phyloP scores from a whole-genome alignment of 2,888 invertebrate genomes.

The Amblyjoppa fuscipennis region DNA sequence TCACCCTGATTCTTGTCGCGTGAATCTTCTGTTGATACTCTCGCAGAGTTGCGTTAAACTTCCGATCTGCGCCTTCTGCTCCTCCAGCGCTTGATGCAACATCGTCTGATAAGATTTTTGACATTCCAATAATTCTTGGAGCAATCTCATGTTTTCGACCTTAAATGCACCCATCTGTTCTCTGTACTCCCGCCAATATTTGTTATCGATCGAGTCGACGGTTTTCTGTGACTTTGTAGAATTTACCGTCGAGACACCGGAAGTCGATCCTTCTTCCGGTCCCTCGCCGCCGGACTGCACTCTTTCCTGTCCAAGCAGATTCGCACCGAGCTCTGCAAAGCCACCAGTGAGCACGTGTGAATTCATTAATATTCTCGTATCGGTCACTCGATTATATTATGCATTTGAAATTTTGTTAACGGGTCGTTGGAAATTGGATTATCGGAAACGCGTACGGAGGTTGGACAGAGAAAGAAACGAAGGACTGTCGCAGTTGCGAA shows the following conservation, averaged over 20 bases:
- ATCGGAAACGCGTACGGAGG: neutral
- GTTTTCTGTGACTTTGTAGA: constrained; percentile 88
- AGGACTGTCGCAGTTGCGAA: neutral
- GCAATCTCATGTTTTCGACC: constrained; percentile 87
- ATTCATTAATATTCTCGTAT: constrained; percentile 28
- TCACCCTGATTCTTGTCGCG: constrained; percentile 78
- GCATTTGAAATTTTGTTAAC: neutral
- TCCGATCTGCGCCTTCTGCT: constrained; percentile 89
- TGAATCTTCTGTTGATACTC: constrained; percentile 78
- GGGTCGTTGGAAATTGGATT: neutral
- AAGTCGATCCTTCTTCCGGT: constrained; percentile 87
- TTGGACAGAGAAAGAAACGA: neutral
- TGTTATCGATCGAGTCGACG: constrained; percentile 84
- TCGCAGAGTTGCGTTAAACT: constrained; percentile 86
- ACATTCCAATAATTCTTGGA: constrained; percentile 91
- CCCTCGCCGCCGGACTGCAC: constrained; percentile 84
- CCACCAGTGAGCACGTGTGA: constrained; percentile 9
- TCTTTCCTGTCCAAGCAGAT: constrained; percentile 91
- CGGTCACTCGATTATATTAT: neutral
- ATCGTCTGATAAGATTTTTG: constrained; percentile 91
- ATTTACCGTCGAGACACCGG: constrained; percentile 88
- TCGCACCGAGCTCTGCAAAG: constrained; percentile 92
- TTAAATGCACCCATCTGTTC: constrained; percentile 85
- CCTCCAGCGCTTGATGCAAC: constrained; percentile 90
- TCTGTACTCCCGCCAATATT: constrained; percentile 84